Evolutionary conservation across 2,113 vertebrate genomes (phyloP).

Genomic region (Prochilodus magdalenae): DNA sequence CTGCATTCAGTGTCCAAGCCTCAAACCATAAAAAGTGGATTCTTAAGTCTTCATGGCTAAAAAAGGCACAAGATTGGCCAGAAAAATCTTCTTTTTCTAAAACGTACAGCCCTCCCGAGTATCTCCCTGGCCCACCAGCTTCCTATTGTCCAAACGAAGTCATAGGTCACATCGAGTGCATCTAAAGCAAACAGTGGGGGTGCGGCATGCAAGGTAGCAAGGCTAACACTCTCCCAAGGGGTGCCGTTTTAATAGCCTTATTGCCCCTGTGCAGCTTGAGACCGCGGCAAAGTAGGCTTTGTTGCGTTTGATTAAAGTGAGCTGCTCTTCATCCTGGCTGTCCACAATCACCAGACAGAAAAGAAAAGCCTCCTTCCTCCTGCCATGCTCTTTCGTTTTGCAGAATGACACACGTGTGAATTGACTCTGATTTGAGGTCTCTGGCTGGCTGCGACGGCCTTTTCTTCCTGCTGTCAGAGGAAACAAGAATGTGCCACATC

Average conservation of each 20-base stretch:
- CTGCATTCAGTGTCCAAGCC: too few species aligned
- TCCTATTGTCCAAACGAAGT: conserved; percentile 15
- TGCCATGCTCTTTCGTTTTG: not conserved
- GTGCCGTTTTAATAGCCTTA: not conserved
- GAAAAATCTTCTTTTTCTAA: too few species aligned
- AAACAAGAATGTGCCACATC: not conserved
- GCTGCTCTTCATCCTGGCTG: not conserved
- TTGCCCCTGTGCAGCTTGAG: not conserved
- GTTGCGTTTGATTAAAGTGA: conserved; percentile 31
- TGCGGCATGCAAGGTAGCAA: not conserved
- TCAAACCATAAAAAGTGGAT: too few species aligned
- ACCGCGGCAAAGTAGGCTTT: not conserved
- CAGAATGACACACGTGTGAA: not conserved
- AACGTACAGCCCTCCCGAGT: not conserved
- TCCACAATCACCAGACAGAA: not conserved
- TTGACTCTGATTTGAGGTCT: not conserved
- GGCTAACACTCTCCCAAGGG: not conserved
- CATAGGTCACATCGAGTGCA: not conserved
- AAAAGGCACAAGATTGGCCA: too few species aligned
- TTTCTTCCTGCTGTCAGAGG: not conserved
- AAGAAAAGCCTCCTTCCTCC: not conserved
- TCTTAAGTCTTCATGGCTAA: too few species aligned
- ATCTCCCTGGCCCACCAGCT: not conserved
- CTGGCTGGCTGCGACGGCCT: not conserved
- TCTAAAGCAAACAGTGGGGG: not conserved